Percentiles rank a stretch among this genome's conserved stretches.
phyloP scores from a whole-genome alignment of 2,888 invertebrate species.

The Schizotus pectinicornis region DNA sequence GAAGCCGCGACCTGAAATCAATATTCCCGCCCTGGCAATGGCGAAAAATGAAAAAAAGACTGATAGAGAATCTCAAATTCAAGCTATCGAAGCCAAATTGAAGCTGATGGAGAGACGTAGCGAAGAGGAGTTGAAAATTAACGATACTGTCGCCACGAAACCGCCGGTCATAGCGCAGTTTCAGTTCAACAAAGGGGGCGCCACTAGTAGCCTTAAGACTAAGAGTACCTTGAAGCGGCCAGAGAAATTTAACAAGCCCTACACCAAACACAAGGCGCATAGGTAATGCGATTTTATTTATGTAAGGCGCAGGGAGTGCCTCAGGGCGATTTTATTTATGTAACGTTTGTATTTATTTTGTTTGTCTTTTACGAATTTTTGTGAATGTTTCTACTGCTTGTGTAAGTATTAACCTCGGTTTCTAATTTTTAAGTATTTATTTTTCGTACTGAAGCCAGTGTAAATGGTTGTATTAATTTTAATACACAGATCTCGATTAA shows the following conservation, averaged over 20 bases:
- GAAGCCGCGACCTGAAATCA: constrained; percentile 75
- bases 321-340: constrained; percentile 4
- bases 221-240: constrained; percentile 32
- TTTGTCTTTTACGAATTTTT: no score
- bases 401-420: no score
- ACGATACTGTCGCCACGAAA: constrained; percentile 71
- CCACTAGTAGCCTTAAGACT: constrained; percentile 30
- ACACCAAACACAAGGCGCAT: constrained; percentile 33
- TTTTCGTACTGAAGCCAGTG: no score
- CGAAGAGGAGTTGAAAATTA: constrained; percentile 72
- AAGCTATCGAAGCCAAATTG: constrained; percentile 87
- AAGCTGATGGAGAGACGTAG: constrained; percentile 75
- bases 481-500: no score
- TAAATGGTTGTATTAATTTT: no score
- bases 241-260: constrained; percentile 43
- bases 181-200: constrained; percentile 63
- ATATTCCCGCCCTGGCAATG: constrained; percentile 79
- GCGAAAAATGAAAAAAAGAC: constrained; percentile 66
- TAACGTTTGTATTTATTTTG: no score
- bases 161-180: constrained; percentile 73
- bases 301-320: constrained; percentile 1
- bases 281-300: background rate
- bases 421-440: no score
- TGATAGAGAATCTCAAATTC: constrained; percentile 81
- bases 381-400: no score